These are phyloP conservation scores for Tetraneura akinire DNA, from an alignment of 1,140 invertebrate species.

Conservation along the genomic window DNA sequence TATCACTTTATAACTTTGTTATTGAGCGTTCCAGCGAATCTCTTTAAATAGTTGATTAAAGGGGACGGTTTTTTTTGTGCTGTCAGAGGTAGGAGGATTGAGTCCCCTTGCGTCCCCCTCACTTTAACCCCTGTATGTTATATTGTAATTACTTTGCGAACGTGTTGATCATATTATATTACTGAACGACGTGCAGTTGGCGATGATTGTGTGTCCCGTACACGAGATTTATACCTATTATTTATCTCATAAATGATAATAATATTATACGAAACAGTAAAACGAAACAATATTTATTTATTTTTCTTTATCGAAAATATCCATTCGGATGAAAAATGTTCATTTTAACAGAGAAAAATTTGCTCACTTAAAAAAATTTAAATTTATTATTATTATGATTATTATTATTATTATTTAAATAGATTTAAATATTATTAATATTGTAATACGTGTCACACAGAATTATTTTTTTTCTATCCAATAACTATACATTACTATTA, in stretches of 20 bases:
- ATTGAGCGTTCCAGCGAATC: too few relatives aligned
- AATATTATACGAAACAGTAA: neutral
- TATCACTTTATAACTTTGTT: too few relatives aligned
- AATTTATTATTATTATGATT: too few relatives aligned
- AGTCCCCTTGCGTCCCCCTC: too few relatives aligned
- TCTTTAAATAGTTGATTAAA: too few relatives aligned
- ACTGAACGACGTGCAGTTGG: neutral
- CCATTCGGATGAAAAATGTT: neutral
- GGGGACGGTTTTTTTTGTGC: too few relatives aligned
- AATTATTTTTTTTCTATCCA: conserved; percentile 42
- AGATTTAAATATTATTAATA: conserved; percentile 23
- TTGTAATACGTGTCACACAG: conserved; percentile 25
- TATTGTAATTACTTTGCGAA: neutral
- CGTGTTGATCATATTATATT: neutral
- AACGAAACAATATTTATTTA: conserved; percentile 8
- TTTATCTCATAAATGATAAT: neutral
- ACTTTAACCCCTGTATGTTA: too few relatives aligned
- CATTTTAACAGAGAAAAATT: conserved; percentile 45
- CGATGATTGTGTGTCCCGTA: neutral
- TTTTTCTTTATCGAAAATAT: conserved; percentile 1
- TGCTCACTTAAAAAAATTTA: conserved; percentile 41
- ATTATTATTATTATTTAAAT: conserved; percentile 34
- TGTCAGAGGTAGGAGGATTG: too few relatives aligned
- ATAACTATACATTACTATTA: conserved; percentile 29
- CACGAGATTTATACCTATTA: too few relatives aligned